Conservation (phyloP, 2,113 vertebrate species). For the Benthochromis sp. region DNA sequence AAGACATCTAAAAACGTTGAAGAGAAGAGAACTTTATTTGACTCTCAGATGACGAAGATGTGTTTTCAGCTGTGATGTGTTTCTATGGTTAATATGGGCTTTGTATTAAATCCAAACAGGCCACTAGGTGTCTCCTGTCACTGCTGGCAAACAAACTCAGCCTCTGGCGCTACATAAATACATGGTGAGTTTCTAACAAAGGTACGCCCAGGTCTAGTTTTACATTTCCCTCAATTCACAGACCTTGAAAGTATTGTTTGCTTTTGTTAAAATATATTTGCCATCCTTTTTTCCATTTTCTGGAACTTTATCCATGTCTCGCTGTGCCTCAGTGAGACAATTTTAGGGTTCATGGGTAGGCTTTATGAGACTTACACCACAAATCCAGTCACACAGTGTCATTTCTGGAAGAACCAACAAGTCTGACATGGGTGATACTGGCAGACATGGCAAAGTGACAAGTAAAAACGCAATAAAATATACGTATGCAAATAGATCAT, state of each 20-base stretch:
- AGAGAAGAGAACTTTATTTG: not conserved
- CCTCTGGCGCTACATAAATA: not conserved
- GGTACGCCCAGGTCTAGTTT: not conserved
- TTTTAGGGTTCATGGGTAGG: not conserved
- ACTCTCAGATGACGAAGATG: not conserved
- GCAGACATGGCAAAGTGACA: not conserved
- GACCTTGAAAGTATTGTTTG: not conserved
- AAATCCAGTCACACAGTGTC: conserved; percentile 18
- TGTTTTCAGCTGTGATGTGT: not conserved
- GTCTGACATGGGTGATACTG: not conserved
- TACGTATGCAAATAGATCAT: not conserved
- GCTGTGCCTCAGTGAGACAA: not conserved
- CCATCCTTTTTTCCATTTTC: not conserved
- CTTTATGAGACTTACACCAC: conserved; percentile 33
- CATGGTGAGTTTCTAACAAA: not conserved
- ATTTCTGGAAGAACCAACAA: not conserved
- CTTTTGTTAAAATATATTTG: not conserved
- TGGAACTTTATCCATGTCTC: not conserved
- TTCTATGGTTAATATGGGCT: not conserved
- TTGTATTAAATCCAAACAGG: not conserved
- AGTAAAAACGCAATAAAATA: not conserved
- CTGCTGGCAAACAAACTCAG: conserved; percentile 10
- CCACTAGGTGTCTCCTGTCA: conserved; percentile 62
- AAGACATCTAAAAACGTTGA: not conserved
- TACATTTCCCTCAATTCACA: not conserved